Conservation (phyloP, 2,113 vertebrate genomes). For the Macrotus californicus region DNA sequence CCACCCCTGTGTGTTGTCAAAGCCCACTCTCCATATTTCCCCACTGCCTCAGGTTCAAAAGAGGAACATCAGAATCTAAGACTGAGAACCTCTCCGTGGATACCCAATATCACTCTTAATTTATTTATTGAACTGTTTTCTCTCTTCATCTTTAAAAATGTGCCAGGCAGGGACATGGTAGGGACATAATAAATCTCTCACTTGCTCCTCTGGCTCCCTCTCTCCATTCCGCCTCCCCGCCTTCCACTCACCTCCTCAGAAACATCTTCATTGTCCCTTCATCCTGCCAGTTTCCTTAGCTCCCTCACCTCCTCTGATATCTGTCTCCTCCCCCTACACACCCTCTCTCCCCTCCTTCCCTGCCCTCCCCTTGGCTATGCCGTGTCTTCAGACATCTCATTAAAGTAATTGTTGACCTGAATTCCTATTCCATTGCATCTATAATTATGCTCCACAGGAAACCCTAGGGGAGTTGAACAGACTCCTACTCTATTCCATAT, state of each 20-base stretch:
- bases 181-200: not conserved
- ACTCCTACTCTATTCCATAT: conserved; percentile 77
- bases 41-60: not conserved
- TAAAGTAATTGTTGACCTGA: conserved; percentile 80
- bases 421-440: conserved; percentile 78
- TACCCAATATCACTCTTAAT: not conserved
- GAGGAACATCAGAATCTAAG: not conserved
- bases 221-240: not conserved
- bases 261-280: not conserved
- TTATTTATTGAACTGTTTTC: not conserved
- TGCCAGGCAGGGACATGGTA: not conserved
- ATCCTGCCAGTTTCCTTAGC: not conserved
- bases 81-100: not conserved
- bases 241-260: not conserved
- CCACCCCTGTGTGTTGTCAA: not conserved
- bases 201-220: not conserved
- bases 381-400: conserved; percentile 74
- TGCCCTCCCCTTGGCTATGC: conserved; percentile 44
- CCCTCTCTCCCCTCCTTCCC: not conserved
- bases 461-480: conserved; percentile 76
- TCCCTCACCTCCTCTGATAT: not conserved
- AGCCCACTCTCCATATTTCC: not conserved
- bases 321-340: not conserved
- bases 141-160: not conserved
- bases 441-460: conserved; percentile 78